Conservation (phyloP, 2,797 vertebrate genomes). For the Decapterus maruadsi region DNA sequence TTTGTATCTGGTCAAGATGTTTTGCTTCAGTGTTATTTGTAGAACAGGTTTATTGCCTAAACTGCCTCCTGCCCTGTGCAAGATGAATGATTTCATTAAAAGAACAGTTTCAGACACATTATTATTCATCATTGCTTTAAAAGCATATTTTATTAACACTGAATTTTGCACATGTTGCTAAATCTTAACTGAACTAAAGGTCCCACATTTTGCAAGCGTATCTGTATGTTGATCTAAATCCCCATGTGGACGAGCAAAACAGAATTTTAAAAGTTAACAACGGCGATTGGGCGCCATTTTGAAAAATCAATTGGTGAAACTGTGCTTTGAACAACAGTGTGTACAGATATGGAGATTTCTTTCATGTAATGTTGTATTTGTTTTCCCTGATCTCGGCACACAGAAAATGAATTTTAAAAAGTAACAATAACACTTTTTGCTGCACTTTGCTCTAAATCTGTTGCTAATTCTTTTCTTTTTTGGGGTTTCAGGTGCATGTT, state of each 20-base stretch:
- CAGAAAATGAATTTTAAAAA: background rate
- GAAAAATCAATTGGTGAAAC: background rate
- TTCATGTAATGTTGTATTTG: background rate
- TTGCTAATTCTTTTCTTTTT: conserved; percentile 26
- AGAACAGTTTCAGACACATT: conserved; percentile 13
- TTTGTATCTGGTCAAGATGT: background rate
- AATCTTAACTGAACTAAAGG: background rate
- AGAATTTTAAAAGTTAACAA: conserved; percentile 1
- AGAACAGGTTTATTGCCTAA: background rate
- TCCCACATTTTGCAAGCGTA: too few relatives aligned
- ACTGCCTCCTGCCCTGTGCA: background rate
- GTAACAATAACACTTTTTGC: background rate
- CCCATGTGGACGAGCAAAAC: background rate
- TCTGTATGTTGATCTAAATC: background rate
- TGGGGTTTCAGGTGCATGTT: conserved; percentile 91
- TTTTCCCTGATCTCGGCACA: background rate
- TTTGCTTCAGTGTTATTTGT: background rate
- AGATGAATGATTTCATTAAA: conserved; percentile 22
- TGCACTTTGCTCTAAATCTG: background rate
- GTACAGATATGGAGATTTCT: background rate
- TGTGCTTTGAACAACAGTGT: background rate
- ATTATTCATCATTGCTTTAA: background rate
- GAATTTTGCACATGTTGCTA: background rate
- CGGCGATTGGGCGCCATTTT: background rate
- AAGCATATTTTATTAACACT: background rate